Evolutionary conservation across 2,113 vertebrate species (phyloP).

Genomic region (Poecile atricapillus): DNA sequence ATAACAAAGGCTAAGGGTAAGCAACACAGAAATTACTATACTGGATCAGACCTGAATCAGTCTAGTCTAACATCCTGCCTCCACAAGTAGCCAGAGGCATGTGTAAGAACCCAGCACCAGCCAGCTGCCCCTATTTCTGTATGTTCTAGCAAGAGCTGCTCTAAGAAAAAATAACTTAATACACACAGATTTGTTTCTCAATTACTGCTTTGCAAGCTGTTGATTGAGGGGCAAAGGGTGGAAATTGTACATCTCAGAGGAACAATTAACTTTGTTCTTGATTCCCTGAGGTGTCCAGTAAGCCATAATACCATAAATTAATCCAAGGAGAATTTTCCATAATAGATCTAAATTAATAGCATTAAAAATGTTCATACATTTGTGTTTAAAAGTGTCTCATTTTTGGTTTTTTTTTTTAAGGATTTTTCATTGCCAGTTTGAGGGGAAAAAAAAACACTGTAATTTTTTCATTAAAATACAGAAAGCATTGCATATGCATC

Average conservation of each 20-base stretch:
- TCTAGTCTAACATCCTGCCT: not conserved
- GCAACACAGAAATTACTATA: slow-evolving; percentile 15
- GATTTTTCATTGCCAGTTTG: not conserved
- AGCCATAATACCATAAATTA: slow-evolving; percentile 31
- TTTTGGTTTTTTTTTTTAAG: not conserved
- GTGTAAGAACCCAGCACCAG: not conserved
- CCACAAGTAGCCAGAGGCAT: not conserved
- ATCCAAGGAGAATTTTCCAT: not conserved
- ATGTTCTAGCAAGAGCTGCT: not conserved
- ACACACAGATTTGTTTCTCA: not conserved
- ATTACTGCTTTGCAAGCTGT: slow-evolving; percentile 10
- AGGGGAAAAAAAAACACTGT: accelerated
- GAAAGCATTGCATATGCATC: not conserved
- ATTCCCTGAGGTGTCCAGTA: not conserved
- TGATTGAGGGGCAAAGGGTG: not conserved
- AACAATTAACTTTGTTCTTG: slow-evolving; percentile 34
- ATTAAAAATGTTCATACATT: not conserved
- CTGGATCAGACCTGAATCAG: not conserved
- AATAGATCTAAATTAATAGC: not conserved
- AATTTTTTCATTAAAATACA: not conserved
- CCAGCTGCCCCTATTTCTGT: not conserved
- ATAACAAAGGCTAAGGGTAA: slow-evolving; percentile 37
- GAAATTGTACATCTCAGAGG: slow-evolving; percentile 21
- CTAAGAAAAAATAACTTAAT: not conserved
- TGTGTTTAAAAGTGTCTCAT: not conserved